A percentile compares a stretch with the other conserved stretches of the same genome.
Evolutionary conservation across 2,113 vertebrate species (phyloP).

Genomic region (Phycodurus eques): DNA sequence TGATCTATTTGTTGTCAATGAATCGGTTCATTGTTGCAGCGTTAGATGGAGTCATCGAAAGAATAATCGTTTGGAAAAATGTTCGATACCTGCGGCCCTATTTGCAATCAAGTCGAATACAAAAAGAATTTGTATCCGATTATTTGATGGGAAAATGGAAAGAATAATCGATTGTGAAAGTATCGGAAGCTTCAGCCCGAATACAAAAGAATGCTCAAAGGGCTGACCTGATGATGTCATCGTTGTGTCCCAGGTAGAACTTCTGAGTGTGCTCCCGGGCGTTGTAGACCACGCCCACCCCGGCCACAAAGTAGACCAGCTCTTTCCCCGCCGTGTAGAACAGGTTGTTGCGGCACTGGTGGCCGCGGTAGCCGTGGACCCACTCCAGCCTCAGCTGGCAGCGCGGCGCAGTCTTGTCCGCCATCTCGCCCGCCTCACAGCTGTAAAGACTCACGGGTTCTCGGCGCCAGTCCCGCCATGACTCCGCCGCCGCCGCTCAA

Average conservation of each 20-base stretch:
- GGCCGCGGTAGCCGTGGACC: constrained; percentile 96
- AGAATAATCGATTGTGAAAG: not conserved
- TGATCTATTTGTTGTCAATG: too few species aligned
- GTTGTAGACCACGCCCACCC: constrained; percentile 96
- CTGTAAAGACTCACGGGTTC: not conserved
- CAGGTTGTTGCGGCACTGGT: constrained; percentile 98
- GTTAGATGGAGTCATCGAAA: too few species aligned
- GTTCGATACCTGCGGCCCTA: too few species aligned
- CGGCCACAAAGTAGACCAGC: constrained; percentile 96
- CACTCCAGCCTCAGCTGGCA: constrained; percentile 95
- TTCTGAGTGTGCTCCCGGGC: constrained; percentile 94
- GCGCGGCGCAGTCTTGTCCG: constrained; percentile 91
- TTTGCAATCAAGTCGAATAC: too few species aligned
- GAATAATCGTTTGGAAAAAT: too few species aligned
- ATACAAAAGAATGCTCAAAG: not conserved
- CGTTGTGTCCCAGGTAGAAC: constrained; percentile 97
- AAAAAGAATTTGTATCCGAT: too few species aligned
- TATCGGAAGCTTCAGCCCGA: too few species aligned
- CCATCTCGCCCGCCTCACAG: constrained; percentile 61
- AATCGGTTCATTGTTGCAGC: too few species aligned
- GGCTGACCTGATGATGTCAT: constrained; percentile 94
- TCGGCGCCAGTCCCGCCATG: not conserved
- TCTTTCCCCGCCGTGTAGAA: constrained; percentile 96
- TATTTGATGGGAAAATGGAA: too few species aligned
- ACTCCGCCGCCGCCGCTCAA: not conserved